Evolutionary conservation across 2,888 invertebrate genomes (phyloP), one percentile per base, ranked within the genome.

Genomic region (Sclerodermus sp.): DNA sequence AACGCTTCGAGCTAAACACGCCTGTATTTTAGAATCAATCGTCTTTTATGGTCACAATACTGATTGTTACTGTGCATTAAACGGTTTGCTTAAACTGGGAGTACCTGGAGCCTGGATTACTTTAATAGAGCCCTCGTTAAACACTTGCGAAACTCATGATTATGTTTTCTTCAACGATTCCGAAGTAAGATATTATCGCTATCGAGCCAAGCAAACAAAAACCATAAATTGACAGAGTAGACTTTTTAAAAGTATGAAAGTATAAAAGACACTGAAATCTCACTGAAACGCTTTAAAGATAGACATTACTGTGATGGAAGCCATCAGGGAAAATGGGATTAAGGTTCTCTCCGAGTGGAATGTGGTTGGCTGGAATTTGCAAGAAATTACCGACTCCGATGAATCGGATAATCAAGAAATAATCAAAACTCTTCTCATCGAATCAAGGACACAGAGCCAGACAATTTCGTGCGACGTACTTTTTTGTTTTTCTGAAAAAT

Each of bases 11-110:
- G n/a, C n/a, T n/a, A n/a, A n/a, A n/a, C n/a, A n/a, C n/a, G n/a
- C n/a, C n/a, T 31, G 13, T 41, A 45, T 52, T 46, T 18, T 38
- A 73, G 72, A 61, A 38, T 58, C 51, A 15, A 72, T 87, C 5
- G 72, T 91, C 1, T 83, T 91, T 0, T 90, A 90, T 66, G 91
- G 91, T 0, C 79, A 82, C 14, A 82, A 82, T 30, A 73, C 90
- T 42, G 83, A 88, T 60, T 83, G 86, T 0, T 87, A 85, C 64
- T 84, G 85, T 58, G 87, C 89, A 62, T 64, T 91, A 8, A 81
- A 84, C 14, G 83, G 85, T 0, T 76, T 91, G 30, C 61, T 89
- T 10, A 82, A 84, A 30, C 77, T 82, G 53, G 86, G 86, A 1
- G 69, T 89, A 0, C 73, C 81, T 0, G 80, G 83, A 0, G 68